Evolutionary conservation across 2,113 vertebrate genomes (phyloP).

Genomic region (Eurystomus gularis): DNA sequence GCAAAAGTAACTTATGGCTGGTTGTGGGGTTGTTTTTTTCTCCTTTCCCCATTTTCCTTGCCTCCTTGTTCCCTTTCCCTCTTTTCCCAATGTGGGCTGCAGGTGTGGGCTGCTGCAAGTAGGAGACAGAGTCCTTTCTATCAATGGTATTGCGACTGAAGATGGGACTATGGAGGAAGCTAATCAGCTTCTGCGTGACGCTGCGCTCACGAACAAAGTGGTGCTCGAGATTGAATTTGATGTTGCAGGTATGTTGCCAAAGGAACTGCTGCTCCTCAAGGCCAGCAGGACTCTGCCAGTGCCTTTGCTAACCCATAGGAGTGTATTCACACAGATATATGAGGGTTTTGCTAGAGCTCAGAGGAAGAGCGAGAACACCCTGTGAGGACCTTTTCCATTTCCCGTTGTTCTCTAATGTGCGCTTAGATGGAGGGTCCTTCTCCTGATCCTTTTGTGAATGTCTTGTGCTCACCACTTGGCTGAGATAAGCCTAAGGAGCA

Average conservation of each 20-base stretch:
- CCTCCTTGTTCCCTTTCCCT: neutral
- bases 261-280: neutral
- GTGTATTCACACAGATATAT: rapidly evolving
- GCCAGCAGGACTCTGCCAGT: neutral
- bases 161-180: constrained; percentile 96
- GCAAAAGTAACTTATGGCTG: neutral
- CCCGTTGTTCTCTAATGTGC: rapidly evolving
- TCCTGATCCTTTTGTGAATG: neutral
- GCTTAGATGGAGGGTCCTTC: neutral
- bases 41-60: neutral
- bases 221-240: constrained; percentile 93
- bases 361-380: neutral
- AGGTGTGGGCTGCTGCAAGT: constrained; percentile 95
- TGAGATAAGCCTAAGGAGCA: neutral
- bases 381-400: neutral
- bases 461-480: neutral
- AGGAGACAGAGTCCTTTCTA: constrained; percentile 91
- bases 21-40: neutral
- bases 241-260: constrained; percentile 82
- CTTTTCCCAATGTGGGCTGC: neutral
- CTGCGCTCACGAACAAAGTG: constrained; percentile 88
- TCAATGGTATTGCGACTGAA: constrained; percentile 92
- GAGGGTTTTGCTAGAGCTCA: neutral
- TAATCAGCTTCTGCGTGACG: constrained; percentile 93
- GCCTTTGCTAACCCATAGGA: neutral